Base-by-base conservation (phyloP, 2,888 invertebrate species). In the Macaria liturata region DNA sequence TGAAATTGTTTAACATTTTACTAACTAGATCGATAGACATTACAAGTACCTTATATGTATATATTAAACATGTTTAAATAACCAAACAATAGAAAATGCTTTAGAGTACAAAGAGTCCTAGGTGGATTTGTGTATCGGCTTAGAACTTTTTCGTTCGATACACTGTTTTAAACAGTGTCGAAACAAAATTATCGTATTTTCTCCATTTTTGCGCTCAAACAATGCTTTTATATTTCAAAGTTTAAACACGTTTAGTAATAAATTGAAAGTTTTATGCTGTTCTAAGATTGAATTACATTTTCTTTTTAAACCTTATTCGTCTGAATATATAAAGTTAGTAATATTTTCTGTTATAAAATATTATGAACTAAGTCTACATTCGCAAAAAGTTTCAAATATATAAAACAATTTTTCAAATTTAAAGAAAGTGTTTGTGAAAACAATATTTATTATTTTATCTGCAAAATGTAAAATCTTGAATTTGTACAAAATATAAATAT, bases 231-330 rank as follows among this genome's bases (percentile, higher is more conserved):
- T 34, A 30, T 32, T 46, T 42, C 20, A 54, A 39, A 51, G 51
- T 51, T 45, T 45, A 51, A n/a, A 51, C 45, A 51, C 50, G 50
- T 50, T 44, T 50, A 8, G 9, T 44, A 37, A 51, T 51, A 51
- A 51, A 51, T 51, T 45, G 30, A 46, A 51, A 34, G 6, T 45
- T 39, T 9, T n/a, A 39, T 39, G 45, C 31, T 51, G 32, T 51
- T 37, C 37, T 32, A n/a, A 51, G 31, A 51, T 48, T 47, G 47
- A 48, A 54, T 54, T 43, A 48, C 9, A 48, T 54, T 44, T 54
- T 53, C 39, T 31, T 37, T 37, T 46, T 20, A 51, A 52, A 47
- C 32, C 31, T 50, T n/a, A 37, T 44, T 39, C 32, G 9, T 34
- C 44, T 43, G 32, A 39, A 45, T 45, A 37, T 45, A 30, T 20